A percentile compares a stretch with the other conserved stretches of the same genome.
phyloP scores from a whole-genome alignment of 2,888 invertebrate genomes.

The Leptinotarsa rubiginosa region DNA sequence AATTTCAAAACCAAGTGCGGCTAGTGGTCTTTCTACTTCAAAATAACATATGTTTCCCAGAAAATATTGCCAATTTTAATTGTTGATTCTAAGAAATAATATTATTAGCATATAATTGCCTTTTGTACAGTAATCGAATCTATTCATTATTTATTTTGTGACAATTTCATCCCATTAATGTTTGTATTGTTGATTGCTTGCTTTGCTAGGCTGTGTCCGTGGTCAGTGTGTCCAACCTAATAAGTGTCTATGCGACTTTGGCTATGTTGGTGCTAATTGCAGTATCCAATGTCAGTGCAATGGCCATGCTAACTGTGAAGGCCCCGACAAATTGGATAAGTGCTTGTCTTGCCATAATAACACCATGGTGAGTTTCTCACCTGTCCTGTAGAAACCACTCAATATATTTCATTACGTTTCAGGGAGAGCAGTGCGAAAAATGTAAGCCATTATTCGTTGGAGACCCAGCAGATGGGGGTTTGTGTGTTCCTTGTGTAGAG shows the following conservation, averaged over 20 bases:
- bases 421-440: constrained; percentile 91
- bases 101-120: neutral
- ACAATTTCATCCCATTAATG: constrained; percentile 16
- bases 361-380: constrained; percentile 76
- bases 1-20: too few relatives aligned
- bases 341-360: constrained; percentile 91
- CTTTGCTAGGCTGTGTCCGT: constrained; percentile 77
- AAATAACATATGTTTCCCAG: too few relatives aligned
- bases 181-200: constrained; percentile 40
- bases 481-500: constrained; percentile 87
- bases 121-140: neutral
- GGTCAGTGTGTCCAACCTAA: constrained; percentile 87
- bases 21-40: too few relatives aligned
- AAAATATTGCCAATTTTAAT: too few relatives aligned
- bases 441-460: constrained; percentile 93
- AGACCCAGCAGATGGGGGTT: constrained; percentile 85
- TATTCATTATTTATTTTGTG: neutral
- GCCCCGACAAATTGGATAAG: constrained; percentile 83
- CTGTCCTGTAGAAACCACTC: neutral
- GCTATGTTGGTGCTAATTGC: constrained; percentile 94
- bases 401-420: constrained; percentile 32
- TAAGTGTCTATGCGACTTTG: constrained; percentile 91
- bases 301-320: constrained; percentile 91
- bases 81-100: too few relatives aligned
- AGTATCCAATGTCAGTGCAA: constrained; percentile 95